phyloP scores from a whole-genome alignment of 35 echinoderm and acorn worm genomes.

The Ophiothrix spiculata region DNA sequence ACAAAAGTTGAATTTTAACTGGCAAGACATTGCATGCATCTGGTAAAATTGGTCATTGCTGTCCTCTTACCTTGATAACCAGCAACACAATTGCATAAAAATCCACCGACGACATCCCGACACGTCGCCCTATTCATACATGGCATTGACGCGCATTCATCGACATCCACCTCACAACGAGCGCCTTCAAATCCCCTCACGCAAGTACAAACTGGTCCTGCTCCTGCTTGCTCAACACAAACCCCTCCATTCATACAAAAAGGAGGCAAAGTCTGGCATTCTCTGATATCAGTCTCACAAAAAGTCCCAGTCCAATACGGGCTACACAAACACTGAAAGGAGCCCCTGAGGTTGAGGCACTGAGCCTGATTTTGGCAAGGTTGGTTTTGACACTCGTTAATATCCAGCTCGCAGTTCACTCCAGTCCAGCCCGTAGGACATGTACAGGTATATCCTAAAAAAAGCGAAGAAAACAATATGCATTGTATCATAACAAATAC shows the following conservation, averaged over 20 bases:
- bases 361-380: conserved; percentile 60
- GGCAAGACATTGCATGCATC: no score
- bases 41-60: no score
- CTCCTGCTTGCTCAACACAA: conserved; percentile 79
- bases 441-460: conserved; percentile 63
- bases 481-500: no score
- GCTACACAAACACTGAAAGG: conserved; percentile 70
- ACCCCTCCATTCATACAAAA: conserved; percentile 77
- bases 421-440: conserved; percentile 69
- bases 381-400: conserved; percentile 66
- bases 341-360: conserved; percentile 73
- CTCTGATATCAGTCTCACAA: conserved; percentile 69
- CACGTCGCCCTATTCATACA: conserved; percentile 85
- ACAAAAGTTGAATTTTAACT: no score
- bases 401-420: conserved; percentile 64
- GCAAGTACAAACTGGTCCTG: conserved; percentile 57
- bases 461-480: background rate
- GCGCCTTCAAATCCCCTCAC: conserved; percentile 57
- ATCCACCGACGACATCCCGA: conserved; percentile 66
- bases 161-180: conserved; percentile 55
- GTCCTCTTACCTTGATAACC: conserved; percentile 63
- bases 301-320: conserved; percentile 56
- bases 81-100: conserved; percentile 60
- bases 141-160: conserved; percentile 71
- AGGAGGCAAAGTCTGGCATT: conserved; percentile 73